Evolutionary conservation across 2,113 vertebrate species (phyloP), one percentile per base, ranked within the genome.

Genomic region (Gymnorhina tibicen): DNA sequence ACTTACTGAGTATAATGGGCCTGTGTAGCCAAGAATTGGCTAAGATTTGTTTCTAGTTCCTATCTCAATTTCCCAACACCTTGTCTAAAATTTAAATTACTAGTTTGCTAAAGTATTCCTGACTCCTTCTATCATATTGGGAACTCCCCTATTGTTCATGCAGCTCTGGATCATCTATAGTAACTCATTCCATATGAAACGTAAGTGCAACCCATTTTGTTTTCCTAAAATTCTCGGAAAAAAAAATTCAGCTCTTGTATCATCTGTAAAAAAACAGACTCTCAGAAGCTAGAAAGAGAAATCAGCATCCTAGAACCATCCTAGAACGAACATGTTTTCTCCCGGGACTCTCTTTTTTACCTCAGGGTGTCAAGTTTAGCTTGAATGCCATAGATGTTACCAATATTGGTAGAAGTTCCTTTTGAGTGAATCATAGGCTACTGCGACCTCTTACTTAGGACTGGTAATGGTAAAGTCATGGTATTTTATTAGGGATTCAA

Each of bases 1-100:
- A 4, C 49, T 56, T 58, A 32, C 9, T 0, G 3, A 47, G 23
- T 72, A 33, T 56, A 66, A 42, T 0, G 0, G 10, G 6, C 53
- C 35, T 70, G 13, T 72, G 19, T 70, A 63, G 30, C 37, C 75
- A 74, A 35, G 17, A 67, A 8, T 11, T 72, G 52, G 8, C 53
- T 69, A 74, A 88, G 73, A 41, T 85, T 86, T 87, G 9, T 87
- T 89, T 69, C 44, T 52, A 44, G 3, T 53, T 73, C 16, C 37
- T 87, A 10, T 62, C 16, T 78, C 47, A 62, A 33, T n/a, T 89
- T 88, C 24, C 37, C 35, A 44, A 23, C 9, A 77, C 16, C 4
- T 56, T 72, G 23, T 44, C 37, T 73, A 62, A 90, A 90, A 67
- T 60, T 49, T 53, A n/a, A 60, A 72, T 72, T 72, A 35, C 9